Evolutionary conservation across 2,888 invertebrate species (phyloP), one percentile per base, ranked within the genome.

Genomic region (Gymnocheta viridis): DNA sequence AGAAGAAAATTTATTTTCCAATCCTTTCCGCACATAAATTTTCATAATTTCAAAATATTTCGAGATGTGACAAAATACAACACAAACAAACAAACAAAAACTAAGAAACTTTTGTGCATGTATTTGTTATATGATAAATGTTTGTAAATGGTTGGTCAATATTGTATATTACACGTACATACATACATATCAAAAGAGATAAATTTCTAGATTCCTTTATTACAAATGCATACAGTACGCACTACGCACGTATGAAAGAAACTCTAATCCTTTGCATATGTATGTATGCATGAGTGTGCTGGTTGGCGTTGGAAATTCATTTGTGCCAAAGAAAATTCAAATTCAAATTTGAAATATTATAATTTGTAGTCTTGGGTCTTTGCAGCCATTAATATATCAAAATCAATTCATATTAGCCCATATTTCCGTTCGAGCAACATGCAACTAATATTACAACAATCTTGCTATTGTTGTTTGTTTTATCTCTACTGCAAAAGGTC

Each of bases 21-120:
- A 90, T 89, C 89, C 89, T 89, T 89, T 90, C 89, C 88, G 90
- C 88, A 89, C 89, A 90, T 90, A 90, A 90, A 90, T 90, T 90
- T 87, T 89, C 88, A 69, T 62, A 82, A 69, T 76, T 54, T 82
- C 69, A 5, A 67, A 74, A 74, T 66, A 81, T 62, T 88, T 64
- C 41, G 19, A 84, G 72, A 73, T 56, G 51, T 73, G 58, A 73
- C 58, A 54, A 76, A 81, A 64, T 51, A 66, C 51, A 49, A 27
- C 0, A 27, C 51, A 51, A 51, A 49, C 19, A 35, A 29, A 35
- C 12, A 35, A 19, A 60, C 12, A 51, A 70, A 9, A 2, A 47
- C 60, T 22, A 9, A 70, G 27, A 77, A 62, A 69, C 24, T 58
- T 60, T 24, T 44, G 38, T n/a, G n/a, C n/a, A n/a, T n/a, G n/a